Percentiles rank a stretch among this genome's conserved stretches.
Evolutionary conservation across 2,888 invertebrate genomes (phyloP).

Genomic region (Apamea epomidion): DNA sequence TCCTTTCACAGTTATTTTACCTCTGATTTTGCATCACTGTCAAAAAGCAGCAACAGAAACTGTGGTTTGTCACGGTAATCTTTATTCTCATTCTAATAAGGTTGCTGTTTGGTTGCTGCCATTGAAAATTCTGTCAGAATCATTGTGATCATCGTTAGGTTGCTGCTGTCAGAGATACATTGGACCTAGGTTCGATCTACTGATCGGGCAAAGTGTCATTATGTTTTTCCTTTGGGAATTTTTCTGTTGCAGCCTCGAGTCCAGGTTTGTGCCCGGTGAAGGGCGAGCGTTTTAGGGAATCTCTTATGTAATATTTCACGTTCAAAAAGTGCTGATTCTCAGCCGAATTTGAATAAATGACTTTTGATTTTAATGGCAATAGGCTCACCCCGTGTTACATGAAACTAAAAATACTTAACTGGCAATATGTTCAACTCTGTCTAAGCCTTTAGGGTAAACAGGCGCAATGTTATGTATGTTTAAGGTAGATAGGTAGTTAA

Average conservation of each 20-base stretch:
- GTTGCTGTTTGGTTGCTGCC: too few relatives aligned
- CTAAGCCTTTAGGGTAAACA: background rate
- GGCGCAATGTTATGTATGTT: background rate
- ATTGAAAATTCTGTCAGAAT: too few relatives aligned
- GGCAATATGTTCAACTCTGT: background rate
- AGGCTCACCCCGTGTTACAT: background rate
- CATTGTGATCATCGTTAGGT: too few relatives aligned
- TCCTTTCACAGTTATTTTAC: too few relatives aligned
- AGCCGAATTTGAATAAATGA: background rate
- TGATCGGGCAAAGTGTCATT: background rate
- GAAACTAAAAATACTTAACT: background rate
- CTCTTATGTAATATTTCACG: background rate
- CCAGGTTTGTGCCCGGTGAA: background rate
- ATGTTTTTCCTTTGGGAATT: background rate
- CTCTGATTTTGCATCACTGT: too few relatives aligned
- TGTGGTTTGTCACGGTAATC: too few relatives aligned
- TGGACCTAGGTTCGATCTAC: too few relatives aligned
- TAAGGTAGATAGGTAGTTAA: background rate
- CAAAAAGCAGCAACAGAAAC: too few relatives aligned
- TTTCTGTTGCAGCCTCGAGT: background rate
- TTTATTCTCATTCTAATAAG: too few relatives aligned
- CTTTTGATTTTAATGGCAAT: background rate
- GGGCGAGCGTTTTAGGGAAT: background rate
- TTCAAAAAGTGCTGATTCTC: background rate
- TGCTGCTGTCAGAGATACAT: too few relatives aligned